phyloP scores from a whole-genome alignment of 2,888 invertebrate genomes.

The Eledona agricola region DNA sequence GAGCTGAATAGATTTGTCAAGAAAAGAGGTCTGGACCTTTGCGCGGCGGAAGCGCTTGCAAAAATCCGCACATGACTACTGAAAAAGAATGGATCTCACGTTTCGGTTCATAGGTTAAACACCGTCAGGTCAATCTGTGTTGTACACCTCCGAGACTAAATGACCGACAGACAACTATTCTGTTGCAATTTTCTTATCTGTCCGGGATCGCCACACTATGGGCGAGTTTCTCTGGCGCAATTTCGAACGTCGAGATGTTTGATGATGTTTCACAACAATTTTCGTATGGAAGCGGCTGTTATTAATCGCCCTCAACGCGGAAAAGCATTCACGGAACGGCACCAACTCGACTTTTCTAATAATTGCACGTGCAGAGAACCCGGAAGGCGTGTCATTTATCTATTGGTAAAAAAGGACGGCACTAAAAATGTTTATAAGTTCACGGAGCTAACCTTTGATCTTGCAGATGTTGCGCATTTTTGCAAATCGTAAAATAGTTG shows the following conservation, averaged over 20 bases:
- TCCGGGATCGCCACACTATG: conserved; percentile 29
- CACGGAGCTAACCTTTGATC: conserved; percentile 56
- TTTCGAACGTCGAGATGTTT: conserved; percentile 31
- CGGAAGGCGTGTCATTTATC: conserved; percentile 54
- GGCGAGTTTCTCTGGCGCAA: conserved; percentile 32
- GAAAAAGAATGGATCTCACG: conserved; percentile 39
- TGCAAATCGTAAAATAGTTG: conserved; percentile 49
- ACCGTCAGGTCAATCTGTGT: conserved; percentile 38
- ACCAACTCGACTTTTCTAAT: conserved; percentile 45
- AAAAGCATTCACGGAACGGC: conserved; percentile 44
- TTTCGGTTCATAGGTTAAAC: conserved; percentile 39
- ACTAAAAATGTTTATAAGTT: conserved; percentile 56
- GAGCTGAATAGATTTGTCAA: too few relatives aligned
- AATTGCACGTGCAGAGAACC: conserved; percentile 49
- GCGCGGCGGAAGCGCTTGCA: conserved; percentile 20
- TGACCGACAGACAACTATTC: conserved; percentile 34
- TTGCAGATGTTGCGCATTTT: conserved; percentile 53
- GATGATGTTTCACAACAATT: conserved; percentile 31
- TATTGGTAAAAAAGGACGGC: conserved; percentile 47
- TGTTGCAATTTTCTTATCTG: conserved; percentile 36
- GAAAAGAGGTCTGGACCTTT: too few relatives aligned
- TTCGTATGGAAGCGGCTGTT: conserved; percentile 12
- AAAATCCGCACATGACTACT: conserved; percentile 35
- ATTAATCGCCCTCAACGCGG: conserved; percentile 26
- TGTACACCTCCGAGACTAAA: conserved; percentile 35